Conservation (phyloP, 2,797 vertebrate species). For the Threskiornis aethiopicus region DNA sequence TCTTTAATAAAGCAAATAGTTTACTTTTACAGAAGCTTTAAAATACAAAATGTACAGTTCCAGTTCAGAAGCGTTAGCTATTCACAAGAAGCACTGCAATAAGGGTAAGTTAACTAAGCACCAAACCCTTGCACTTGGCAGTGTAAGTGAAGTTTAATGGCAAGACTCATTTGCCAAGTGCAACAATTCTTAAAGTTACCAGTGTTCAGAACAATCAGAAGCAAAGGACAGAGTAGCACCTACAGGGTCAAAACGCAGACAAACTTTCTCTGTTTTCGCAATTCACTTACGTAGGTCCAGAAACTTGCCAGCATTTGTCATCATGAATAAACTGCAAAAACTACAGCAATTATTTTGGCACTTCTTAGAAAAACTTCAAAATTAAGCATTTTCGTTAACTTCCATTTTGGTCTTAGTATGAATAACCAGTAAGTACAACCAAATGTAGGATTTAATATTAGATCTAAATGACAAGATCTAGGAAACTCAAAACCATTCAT, state of each 20-base stretch:
- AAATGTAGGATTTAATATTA: constrained; percentile 55
- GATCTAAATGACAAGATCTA: constrained; percentile 59
- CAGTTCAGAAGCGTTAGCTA: constrained; percentile 80
- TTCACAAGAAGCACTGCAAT: constrained; percentile 76
- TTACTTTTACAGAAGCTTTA: constrained; percentile 84
- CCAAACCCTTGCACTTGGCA: constrained; percentile 71
- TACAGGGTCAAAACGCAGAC: constrained; percentile 64
- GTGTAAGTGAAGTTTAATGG: constrained; percentile 67
- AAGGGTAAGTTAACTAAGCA: constrained; percentile 73
- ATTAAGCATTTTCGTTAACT: constrained; percentile 12
- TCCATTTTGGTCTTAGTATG: constrained; percentile 55
- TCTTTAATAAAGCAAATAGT: constrained; percentile 85
- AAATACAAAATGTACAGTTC: constrained; percentile 86
- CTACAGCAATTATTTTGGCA: constrained; percentile 62
- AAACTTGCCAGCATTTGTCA: constrained; percentile 58
- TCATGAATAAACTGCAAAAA: constrained; percentile 61
- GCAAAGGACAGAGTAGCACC: constrained; percentile 76
- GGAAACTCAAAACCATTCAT: constrained; percentile 90
- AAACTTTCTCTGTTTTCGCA: constrained; percentile 7
- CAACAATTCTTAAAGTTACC: constrained; percentile 73
- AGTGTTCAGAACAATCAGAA: constrained; percentile 76
- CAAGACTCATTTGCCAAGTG: constrained; percentile 73
- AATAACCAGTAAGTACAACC: constrained; percentile 59
- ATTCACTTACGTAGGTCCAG: constrained; percentile 29
- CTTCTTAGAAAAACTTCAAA: constrained; percentile 57